These are phyloP conservation scores for Sylvicapra grimmia DNA, from an alignment of 2,113 vertebrate species.

Conservation along the genomic window DNA sequence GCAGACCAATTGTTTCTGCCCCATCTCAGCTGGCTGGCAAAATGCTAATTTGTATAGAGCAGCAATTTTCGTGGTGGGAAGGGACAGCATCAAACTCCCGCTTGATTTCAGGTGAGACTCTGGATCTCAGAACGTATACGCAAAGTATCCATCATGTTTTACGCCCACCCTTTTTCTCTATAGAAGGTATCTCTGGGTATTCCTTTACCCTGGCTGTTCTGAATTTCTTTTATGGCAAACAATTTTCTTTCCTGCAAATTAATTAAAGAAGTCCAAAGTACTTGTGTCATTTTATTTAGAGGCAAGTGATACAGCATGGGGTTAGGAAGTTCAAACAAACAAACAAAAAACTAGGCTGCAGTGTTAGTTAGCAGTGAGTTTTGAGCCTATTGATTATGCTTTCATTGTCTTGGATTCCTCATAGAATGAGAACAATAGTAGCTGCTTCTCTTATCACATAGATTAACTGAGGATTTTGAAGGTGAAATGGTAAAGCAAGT, in stretches of 20 bases:
- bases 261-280: not conserved
- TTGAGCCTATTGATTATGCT: not conserved
- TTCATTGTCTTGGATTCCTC: not conserved
- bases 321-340: not conserved
- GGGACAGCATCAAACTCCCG: not conserved
- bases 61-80: constrained; percentile 11
- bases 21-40: constrained; percentile 29
- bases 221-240: not conserved
- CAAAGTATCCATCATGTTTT: not conserved
- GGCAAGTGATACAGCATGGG: not conserved
- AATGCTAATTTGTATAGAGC: not conserved
- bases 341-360: not conserved
- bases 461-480: not conserved
- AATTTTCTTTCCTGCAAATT: not conserved
- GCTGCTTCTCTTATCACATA: not conserved
- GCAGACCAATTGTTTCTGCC: constrained; percentile 55
- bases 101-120: not conserved
- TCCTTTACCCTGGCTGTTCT: not conserved
- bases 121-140: not conserved
- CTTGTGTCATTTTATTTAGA: not conserved
- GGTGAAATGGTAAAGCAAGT: not conserved
- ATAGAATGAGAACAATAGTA: not conserved
- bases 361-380: not conserved
- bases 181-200: not conserved
- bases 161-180: not conserved